Evolutionary conservation across 2,113 vertebrate genomes (phyloP), one percentile per base, ranked within the genome.

Genomic region (Crotalus horridus): DNA sequence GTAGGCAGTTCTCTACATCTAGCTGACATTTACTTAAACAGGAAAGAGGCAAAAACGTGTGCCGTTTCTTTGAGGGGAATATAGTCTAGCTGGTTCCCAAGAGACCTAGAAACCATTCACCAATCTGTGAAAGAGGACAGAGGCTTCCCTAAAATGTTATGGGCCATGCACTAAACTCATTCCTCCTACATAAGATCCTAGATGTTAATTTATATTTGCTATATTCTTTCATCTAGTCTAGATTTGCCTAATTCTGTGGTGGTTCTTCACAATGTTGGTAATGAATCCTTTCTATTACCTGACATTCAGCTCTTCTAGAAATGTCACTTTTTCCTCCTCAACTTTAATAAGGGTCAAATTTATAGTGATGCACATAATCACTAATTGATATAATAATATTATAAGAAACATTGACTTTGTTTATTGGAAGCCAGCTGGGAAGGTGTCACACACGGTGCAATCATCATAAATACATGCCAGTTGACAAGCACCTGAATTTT

Each of bases 1-100:
- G 92, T 93, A 92, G 39, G 8, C 0, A 10, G 92, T 85, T 87
- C 94, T 59, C 96, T 96, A 90, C 94, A 92, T 91, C 59, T 91
- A 85, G 85, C 55, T 92, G 92, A 85, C 93, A 81, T 81, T 81
- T 81, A 81, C 69, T 81, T 93, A 93, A 95, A 88, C 6, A 88
- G 88, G 85, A 96, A 89, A 64, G 9, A 5, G 59, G 53, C 81
- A 74, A 89, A 59, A 93, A 56, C 6, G 93, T 39, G 6, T 0
- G 26, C 51, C 89, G 89, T 51, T 54, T 15, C 51, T 1, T 56
- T 39, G 89, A 90, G 43, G 91, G 11, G 4, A 92, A 88, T 1
- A 0, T 1, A 10, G 26, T 0, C 23, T n/a, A 0, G 3, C 74
- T 89, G 92, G 89, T 24, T 93, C 46, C 13, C 0, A 92, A 55